Evolutionary conservation across 2,113 vertebrate species (phyloP).

Genomic region (Pelobates fuscus): DNA sequence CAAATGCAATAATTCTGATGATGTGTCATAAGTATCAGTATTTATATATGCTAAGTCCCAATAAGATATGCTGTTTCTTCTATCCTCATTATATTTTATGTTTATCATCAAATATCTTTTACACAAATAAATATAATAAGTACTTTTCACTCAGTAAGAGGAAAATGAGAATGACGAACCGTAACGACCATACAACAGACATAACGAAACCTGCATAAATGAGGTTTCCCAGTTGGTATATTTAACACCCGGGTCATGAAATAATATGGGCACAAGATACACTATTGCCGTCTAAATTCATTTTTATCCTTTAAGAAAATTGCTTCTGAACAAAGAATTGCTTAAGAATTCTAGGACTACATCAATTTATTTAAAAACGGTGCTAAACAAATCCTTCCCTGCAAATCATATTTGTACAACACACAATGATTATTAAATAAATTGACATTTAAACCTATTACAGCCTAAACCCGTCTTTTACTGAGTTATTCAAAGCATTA

Average conservation of each 20-base stretch:
- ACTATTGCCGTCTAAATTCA: slow-evolving; percentile 34
- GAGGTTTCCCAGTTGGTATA: slow-evolving; percentile 36
- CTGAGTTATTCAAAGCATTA: slow-evolving; percentile 81
- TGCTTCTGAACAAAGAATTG: slow-evolving; percentile 61
- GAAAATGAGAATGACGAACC: slow-evolving; percentile 6
- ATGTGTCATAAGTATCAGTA: too few species aligned
- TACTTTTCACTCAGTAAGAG: slow-evolving; percentile 27
- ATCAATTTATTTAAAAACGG: slow-evolving; percentile 82
- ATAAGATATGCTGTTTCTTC: too few species aligned
- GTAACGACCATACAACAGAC: neutral
- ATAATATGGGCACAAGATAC: slow-evolving; percentile 48
- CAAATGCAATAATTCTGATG: too few species aligned
- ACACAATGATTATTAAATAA: slow-evolving; percentile 84
- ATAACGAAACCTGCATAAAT: slow-evolving; percentile 29
- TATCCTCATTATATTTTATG: too few species aligned
- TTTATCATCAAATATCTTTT: neutral
- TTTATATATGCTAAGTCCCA: too few species aligned
- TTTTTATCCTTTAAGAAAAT: slow-evolving; percentile 49
- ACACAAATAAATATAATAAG: slow-evolving; percentile 8
- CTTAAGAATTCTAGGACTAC: slow-evolving; percentile 78
- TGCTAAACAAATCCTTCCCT: slow-evolving; percentile 80
- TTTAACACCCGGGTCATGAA: slow-evolving; percentile 49
- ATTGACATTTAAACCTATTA: slow-evolving; percentile 87
- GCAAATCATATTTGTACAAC: slow-evolving; percentile 77
- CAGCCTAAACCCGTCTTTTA: slow-evolving; percentile 81